A percentile compares a stretch with the other conserved stretches of the same genome.
These are phyloP conservation scores for Scaptodrosophila lebanonensis DNA, from an alignment of 1,140 invertebrate genomes.

Conservation along the genomic window DNA sequence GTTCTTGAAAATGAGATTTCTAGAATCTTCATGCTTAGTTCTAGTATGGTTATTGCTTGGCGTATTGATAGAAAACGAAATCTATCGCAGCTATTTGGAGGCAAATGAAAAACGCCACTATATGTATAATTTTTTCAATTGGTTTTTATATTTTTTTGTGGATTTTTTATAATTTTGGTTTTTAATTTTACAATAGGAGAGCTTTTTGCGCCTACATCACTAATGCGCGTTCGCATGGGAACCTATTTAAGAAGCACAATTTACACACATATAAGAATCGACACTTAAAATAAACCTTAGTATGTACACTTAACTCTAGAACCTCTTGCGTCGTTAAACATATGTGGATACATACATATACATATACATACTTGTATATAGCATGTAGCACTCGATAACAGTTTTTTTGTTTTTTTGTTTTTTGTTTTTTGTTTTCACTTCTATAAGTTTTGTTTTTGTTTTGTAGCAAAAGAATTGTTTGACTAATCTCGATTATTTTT, in stretches of 20 bases:
- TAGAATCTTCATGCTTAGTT: too few relatives aligned
- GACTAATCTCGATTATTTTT: constrained; percentile 58
- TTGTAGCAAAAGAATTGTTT: constrained; percentile 24
- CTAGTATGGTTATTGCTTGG: too few relatives aligned
- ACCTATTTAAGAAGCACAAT: constrained; percentile 60
- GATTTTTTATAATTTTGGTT: constrained; percentile 49
- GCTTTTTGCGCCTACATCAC: constrained; percentile 43
- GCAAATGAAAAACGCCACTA: too few relatives aligned
- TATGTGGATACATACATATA: constrained; percentile 41
- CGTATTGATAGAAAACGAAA: constrained; percentile 12
- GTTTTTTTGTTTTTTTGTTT: constrained; percentile 11
- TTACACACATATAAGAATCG: constrained; percentile 56
- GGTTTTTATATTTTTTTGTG: constrained; percentile 43
- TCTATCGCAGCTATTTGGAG: too few relatives aligned
- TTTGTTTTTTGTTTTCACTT: constrained; percentile 16
- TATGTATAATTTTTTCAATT: constrained; percentile 32
- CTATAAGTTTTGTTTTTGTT: constrained; percentile 17
- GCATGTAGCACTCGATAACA: constrained; percentile 19
- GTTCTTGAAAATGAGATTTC: too few relatives aligned
- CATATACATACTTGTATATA: constrained; percentile 24
- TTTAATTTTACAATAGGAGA: constrained; percentile 52
- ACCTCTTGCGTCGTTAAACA: constrained; percentile 61
- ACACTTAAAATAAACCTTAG: constrained; percentile 59
- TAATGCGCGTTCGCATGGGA: too few relatives aligned
- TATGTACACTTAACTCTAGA: constrained; percentile 51